A percentile compares a stretch with the other conserved stretches of the same genome.
Evolutionary conservation across 2,113 vertebrate species (phyloP).

Genomic region (Arizona elegans): DNA sequence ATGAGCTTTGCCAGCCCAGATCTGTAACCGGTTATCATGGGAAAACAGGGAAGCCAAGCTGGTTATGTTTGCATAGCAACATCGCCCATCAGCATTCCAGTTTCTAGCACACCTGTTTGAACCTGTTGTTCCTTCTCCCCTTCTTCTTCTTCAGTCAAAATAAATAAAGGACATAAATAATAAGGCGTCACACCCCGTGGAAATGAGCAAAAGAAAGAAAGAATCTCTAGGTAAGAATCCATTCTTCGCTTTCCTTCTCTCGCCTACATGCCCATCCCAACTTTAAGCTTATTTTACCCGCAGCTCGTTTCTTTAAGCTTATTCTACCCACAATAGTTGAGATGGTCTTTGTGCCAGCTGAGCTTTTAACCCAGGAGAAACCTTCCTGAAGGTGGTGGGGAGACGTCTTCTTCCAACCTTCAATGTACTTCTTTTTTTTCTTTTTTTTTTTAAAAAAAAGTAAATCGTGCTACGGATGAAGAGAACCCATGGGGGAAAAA

Average conservation of each 20-base stretch:
- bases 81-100: slow-evolving; percentile 5
- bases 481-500: no score
- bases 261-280: no score
- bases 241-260: neutral
- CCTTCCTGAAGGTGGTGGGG: neutral
- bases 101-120: neutral
- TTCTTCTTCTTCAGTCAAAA: neutral
- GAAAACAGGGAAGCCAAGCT: neutral
- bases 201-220: neutral
- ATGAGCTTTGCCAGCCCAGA: neutral
- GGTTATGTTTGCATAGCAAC: neutral
- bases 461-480: neutral
- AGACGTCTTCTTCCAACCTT: neutral
- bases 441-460: no score
- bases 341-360: neutral
- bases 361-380: neutral
- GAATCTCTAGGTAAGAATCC: neutral
- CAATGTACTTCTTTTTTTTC: neutral
- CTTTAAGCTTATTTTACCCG: no score
- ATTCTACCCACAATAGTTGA: no score
- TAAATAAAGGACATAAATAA: neutral
- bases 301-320: no score
- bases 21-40: neutral
- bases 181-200: neutral
- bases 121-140: neutral